Base-by-base conservation (phyloP, 2,797 vertebrate species). In the Clamator glandarius region DNA sequence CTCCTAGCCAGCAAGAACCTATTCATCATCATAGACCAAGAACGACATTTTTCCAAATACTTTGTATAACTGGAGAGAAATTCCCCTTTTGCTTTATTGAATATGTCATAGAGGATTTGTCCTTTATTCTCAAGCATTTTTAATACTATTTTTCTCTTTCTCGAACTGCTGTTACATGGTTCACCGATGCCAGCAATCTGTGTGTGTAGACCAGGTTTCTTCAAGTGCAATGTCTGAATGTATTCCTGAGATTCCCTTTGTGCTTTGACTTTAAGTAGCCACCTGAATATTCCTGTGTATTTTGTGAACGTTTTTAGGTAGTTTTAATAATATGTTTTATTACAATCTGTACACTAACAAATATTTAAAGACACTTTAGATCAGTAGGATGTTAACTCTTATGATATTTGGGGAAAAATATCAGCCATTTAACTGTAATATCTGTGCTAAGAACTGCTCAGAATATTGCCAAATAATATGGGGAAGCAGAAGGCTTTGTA, bases 21-120 rank as follows among this genome's bases (percentile, higher is more conserved):
- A 91, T 94, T 94, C 75, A 93, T 95, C 88, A 93, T 84, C 57
- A 66, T 25, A 91, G 76, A 73, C 51, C 77, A 80, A 93, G 50
- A 95, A 83, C 89, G 91, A 87, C 46, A 55, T 81, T 95, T 93
- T 94, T 78, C 84, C 61, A 77, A 95, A 89, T 81, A 85, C 81
- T 85, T 93, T 51, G 15, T 95, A 73, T 92, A 87, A 93, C 82
- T 5, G 10, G 46, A 62, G 62, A 92, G 31, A 94, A 91, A 92
- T 91, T 93, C 81, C 39, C 93, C 39, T 85, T 82, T 88, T 77
- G 26, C 76, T 95, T 87, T 91, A 89, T 74, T 63, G 35, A 75
- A n/a, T 76, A 36, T 80, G 79, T 90, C 73, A 78, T 52, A 68
- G 50, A 91, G 50, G 73, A 91, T 92, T 91, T 94, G 50, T 79